phyloP scores from a whole-genome alignment of 2,113 vertebrate species.

The Semnopithecus entellus region DNA sequence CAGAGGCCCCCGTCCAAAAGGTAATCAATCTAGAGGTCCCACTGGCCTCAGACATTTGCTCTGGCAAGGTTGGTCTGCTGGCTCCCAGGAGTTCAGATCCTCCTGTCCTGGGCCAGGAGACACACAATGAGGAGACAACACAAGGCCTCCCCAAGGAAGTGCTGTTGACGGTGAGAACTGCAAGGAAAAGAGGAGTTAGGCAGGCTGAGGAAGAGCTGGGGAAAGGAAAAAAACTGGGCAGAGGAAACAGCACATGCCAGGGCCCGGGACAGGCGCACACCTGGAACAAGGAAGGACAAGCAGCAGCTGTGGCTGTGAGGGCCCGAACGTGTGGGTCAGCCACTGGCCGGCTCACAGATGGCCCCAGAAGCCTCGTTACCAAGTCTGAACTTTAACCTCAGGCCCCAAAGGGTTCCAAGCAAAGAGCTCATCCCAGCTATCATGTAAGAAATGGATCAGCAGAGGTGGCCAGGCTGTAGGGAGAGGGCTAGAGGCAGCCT shows the following conservation, averaged over 20 bases:
- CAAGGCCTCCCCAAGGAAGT: not conserved
- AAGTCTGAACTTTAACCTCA: not conserved
- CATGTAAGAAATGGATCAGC: not conserved
- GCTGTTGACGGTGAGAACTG: not conserved
- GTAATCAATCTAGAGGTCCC: not conserved
- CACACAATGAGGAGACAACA: not conserved
- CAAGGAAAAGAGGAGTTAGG: not conserved
- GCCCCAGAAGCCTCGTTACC: not conserved
- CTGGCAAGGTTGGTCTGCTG: not conserved
- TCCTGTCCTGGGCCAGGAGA: no score
- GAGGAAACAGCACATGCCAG: accelerated
- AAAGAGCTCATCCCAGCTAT: not conserved
- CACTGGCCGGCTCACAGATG: not conserved
- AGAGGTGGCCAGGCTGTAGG: not conserved
- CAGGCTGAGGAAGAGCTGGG: not conserved
- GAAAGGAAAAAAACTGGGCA: not conserved
- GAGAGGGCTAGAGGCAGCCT: not conserved
- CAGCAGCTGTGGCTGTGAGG: not conserved
- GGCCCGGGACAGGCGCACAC: not conserved
- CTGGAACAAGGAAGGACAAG: not conserved
- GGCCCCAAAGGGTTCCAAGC: not conserved
- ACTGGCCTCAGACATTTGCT: not conserved
- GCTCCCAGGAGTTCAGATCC: not conserved
- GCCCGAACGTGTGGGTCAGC: accelerated
- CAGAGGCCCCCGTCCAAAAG: not conserved